phyloP scores from a whole-genome alignment of 1,140 invertebrate species.

The Panagrolaimus sp. region DNA sequence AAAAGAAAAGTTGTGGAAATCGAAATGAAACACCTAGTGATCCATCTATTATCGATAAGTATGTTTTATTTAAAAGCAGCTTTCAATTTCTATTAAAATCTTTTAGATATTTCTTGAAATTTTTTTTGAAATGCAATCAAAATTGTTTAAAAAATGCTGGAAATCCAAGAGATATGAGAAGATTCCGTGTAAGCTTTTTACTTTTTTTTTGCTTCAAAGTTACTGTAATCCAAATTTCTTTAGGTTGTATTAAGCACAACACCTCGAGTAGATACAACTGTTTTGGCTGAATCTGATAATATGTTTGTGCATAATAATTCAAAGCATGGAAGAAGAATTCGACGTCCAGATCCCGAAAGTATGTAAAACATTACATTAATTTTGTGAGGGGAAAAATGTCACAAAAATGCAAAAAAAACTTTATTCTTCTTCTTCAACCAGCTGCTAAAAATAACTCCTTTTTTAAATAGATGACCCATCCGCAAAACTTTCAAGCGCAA shows the following conservation, averaged over 20 bases:
- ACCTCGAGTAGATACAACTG: slow-evolving; percentile 75
- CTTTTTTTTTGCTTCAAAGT: too few species aligned
- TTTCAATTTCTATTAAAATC: slow-evolving; percentile 20
- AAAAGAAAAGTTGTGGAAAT: slow-evolving; percentile 99
- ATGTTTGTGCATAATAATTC: slow-evolving; percentile 99
- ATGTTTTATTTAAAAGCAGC: too few species aligned
- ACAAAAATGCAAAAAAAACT: slow-evolving; percentile 8
- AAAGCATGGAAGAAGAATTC: slow-evolving; percentile 88
- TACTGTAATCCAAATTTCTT: slow-evolving; percentile 47
- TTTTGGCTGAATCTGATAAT: slow-evolving; percentile 87
- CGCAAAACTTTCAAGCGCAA: too few species aligned
- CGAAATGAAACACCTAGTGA: slow-evolving; percentile 99
- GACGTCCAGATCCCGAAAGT: slow-evolving; percentile 84
- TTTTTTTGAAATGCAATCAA: slow-evolving; percentile 99
- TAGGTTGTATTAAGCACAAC: slow-evolving; percentile 95
- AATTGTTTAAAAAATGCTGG: slow-evolving; percentile 99
- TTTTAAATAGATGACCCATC: too few species aligned
- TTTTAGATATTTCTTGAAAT: slow-evolving; percentile 99
- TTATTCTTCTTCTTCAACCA: background rate
- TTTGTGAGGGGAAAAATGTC: slow-evolving; percentile 11
- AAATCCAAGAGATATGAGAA: slow-evolving; percentile 95
- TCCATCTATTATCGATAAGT: slow-evolving; percentile 99
- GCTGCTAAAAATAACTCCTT: too few species aligned
- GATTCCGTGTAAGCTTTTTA: slow-evolving; percentile 78
- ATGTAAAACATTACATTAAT: slow-evolving; percentile 62